Evolutionary conservation across 2,797 vertebrate species (phyloP).

Genomic region (Acanthornis magna): DNA sequence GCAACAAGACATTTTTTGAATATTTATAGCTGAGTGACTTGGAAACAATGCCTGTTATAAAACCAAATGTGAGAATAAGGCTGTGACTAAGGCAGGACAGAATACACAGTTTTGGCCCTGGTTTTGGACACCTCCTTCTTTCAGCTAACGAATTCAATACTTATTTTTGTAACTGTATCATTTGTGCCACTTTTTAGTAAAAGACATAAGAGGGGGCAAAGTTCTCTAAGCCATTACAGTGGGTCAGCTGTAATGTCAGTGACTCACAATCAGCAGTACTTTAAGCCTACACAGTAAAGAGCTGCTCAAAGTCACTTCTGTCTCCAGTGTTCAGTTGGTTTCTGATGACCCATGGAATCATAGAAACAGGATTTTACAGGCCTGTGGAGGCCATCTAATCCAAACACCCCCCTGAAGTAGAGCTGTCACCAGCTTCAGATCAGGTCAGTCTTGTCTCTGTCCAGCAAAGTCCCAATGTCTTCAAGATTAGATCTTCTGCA

Average conservation of each 20-base stretch:
- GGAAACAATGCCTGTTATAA: background rate
- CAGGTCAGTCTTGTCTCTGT: background rate
- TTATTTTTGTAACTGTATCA: background rate
- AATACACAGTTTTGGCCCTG: background rate
- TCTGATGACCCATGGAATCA: background rate
- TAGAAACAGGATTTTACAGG: background rate
- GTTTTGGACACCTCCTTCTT: background rate
- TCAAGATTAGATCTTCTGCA: background rate
- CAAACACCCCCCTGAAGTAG: background rate
- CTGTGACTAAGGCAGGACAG: background rate
- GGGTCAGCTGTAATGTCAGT: background rate
- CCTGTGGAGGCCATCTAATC: background rate
- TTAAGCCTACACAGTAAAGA: background rate
- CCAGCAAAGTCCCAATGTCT: background rate
- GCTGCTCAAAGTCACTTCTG: background rate
- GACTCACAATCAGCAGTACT: background rate
- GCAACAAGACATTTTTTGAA: background rate
- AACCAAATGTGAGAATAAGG: background rate
- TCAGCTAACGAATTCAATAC: background rate
- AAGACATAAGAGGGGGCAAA: background rate
- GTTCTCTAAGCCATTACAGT: background rate
- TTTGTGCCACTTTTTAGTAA: background rate
- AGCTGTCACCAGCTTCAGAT: background rate
- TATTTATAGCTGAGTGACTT: background rate
- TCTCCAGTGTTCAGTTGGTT: background rate